These are phyloP conservation scores for Epizoanthus rinbou DNA, from an alignment of 92 coral and sea anemone genomes.

Conservation along the genomic window DNA sequence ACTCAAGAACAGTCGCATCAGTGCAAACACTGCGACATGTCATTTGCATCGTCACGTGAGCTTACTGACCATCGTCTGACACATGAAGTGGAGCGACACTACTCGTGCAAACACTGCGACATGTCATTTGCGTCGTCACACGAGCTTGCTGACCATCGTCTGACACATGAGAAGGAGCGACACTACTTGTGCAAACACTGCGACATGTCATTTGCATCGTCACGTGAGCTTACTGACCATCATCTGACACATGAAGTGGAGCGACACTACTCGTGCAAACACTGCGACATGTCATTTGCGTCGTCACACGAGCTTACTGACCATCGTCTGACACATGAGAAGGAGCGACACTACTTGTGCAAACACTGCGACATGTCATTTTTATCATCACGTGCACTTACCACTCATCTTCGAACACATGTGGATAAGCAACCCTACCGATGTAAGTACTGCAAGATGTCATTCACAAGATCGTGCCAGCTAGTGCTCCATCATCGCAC, in stretches of 20 bases:
- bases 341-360: neutral
- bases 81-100: constrained; percentile 12
- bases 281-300: constrained; percentile 3
- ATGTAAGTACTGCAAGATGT: constrained; percentile 1
- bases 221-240: neutral
- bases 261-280: neutral
- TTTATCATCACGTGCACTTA: neutral
- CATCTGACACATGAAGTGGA: too few species aligned
- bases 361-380: constrained; percentile 8
- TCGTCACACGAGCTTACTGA: neutral
- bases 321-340: too few species aligned
- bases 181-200: constrained; percentile 9
- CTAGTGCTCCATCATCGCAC: neutral
- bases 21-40: constrained; percentile 22
- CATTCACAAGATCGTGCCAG: neutral
- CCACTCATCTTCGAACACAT: neutral
- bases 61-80: constrained; percentile 5
- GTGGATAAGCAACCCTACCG: neutral
- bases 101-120: constrained; percentile 8
- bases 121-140: neutral
- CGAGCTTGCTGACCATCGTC: neutral
- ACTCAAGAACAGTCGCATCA: neutral
- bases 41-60: constrained; percentile 1
- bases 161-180: too few species aligned
- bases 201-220: neutral